Evolutionary conservation across 1,140 invertebrate species (phyloP).

Genomic region (Danaus plexippus): DNA sequence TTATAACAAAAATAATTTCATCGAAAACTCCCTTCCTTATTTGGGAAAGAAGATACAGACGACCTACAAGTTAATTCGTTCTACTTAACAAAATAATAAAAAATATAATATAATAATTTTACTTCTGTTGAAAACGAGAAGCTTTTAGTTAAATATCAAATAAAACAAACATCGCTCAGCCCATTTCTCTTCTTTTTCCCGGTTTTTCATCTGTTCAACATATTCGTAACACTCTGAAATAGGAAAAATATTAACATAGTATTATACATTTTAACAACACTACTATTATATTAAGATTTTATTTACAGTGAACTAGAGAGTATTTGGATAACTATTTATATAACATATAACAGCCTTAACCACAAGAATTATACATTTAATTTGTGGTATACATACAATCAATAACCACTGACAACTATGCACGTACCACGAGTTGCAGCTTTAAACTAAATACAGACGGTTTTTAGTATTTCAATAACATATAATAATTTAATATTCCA

Average conservation of each 20-base stretch:
- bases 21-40: conserved; percentile 22
- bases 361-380: too few relatives aligned
- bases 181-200: conserved; percentile 8
- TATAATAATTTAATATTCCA: too few relatives aligned
- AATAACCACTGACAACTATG: too few relatives aligned
- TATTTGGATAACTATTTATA: too few relatives aligned
- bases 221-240: conserved; percentile 39
- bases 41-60: conserved; percentile 20
- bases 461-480: too few relatives aligned
- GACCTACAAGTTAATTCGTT: conserved; percentile 13
- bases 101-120: background rate
- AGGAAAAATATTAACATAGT: background rate
- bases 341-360: too few relatives aligned
- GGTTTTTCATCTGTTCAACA: conserved; percentile 23
- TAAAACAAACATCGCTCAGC: conserved; percentile 8
- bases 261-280: conserved; percentile 6
- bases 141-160: background rate
- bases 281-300: background rate
- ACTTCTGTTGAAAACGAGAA: background rate
- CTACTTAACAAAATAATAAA: too few relatives aligned
- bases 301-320: too few relatives aligned
- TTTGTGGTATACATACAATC: too few relatives aligned
- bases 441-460: too few relatives aligned
- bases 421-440: too few relatives aligned
- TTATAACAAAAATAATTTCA: conserved; percentile 20